Conservation (phyloP, 2,797 vertebrate species). For the Sebastes reedi region DNA sequence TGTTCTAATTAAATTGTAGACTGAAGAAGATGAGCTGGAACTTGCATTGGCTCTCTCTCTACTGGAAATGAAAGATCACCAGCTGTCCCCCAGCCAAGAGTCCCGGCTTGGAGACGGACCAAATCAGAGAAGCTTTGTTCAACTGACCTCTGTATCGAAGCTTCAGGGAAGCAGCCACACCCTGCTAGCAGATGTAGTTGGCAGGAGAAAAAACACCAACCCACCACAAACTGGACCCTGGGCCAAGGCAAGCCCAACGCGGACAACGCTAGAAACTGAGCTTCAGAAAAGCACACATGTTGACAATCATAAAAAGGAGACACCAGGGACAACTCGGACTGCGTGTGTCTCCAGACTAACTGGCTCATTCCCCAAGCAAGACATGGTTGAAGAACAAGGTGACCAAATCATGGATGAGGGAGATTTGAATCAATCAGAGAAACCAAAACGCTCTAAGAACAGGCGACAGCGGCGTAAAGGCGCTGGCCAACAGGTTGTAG, state of each 20-base stretch:
- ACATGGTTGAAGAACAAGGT: not conserved
- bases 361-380: conserved; percentile 1
- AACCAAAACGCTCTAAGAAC: conserved; percentile 60
- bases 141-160: not conserved
- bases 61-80: conserved; percentile 52
- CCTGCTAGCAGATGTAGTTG: not conserved
- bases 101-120: not conserved
- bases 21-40: conserved; percentile 73
- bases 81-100: conserved; percentile 7
- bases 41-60: conserved; percentile 68
- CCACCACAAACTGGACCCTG: not conserved
- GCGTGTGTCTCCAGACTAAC: not conserved
- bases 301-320: not conserved
- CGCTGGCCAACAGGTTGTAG: conserved; percentile 54
- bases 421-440: conserved; percentile 37
- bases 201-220: not conserved
- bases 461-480: conserved; percentile 63
- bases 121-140: not conserved
- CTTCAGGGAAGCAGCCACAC: conserved; percentile 12
- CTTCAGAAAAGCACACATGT: not conserved
- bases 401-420: not conserved
- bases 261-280: not conserved
- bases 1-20: conserved; percentile 48
- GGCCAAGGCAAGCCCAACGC: not conserved
- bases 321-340: not conserved